Evolutionary conservation across 2,113 vertebrate genomes (phyloP).

Genomic region (Aspidoscelis tigris): DNA sequence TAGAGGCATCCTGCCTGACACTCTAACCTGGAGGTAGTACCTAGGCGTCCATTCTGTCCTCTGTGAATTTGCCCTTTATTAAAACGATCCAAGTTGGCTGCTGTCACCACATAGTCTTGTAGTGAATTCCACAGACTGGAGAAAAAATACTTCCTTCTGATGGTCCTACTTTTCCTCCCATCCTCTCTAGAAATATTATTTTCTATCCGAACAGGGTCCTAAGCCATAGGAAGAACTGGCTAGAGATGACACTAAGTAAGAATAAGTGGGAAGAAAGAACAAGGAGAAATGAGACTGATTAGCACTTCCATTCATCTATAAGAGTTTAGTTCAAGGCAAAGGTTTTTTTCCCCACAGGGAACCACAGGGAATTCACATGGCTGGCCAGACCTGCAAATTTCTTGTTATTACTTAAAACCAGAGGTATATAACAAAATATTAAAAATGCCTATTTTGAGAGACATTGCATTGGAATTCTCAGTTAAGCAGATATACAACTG

Average conservation of each 20-base stretch:
- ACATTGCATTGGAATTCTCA: background rate
- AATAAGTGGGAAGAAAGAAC: background rate
- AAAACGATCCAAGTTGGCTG: too few species aligned
- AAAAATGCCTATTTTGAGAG: background rate
- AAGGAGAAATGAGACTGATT: background rate
- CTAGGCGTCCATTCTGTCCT: too few species aligned
- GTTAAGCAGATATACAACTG: background rate
- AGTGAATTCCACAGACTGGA: too few species aligned
- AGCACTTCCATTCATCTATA: background rate
- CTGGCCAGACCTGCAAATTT: background rate
- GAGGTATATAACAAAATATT: background rate
- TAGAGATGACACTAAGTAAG: background rate
- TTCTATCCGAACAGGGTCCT: background rate
- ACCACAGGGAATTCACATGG: background rate
- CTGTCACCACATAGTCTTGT: too few species aligned
- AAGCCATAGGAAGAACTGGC: background rate
- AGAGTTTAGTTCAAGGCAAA: background rate
- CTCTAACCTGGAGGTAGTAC: too few species aligned
- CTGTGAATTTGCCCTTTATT: too few species aligned
- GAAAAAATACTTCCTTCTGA: too few species aligned
- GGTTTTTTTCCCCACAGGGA: background rate
- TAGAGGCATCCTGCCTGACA: too few species aligned
- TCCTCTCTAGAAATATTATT: background rate
- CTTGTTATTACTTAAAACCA: background rate
- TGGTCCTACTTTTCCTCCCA: too few species aligned